Evolutionary conservation across 2,797 vertebrate genomes (phyloP), one percentile per base, ranked within the genome.

Genomic region (Lophius americanus): DNA sequence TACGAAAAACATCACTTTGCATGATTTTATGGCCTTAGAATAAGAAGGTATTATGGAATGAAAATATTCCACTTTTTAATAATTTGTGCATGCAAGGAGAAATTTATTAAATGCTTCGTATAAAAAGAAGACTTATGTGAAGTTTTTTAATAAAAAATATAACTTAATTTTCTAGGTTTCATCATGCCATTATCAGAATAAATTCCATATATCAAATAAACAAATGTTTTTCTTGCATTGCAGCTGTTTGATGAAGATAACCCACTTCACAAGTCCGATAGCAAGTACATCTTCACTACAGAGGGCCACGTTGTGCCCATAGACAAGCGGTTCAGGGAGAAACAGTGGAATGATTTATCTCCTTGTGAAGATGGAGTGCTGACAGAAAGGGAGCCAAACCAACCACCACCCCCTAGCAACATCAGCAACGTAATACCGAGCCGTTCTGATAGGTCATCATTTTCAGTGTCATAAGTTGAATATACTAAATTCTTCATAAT

Each of bases 241-340:
- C 70, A 99, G 98, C 88, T 99, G 44, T 99, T 99, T 70, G 98
- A 99, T 71, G 98, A 99, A 72, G 96, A 99, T 85, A 99, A 99
- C 85, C 98, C 98, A 0, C 93, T 99, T 60, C 98, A 99, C 80
- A 94, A 90, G 72, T 96, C 96, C 7, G 97, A 96, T 51, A 97
- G 95, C 79, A 96, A 95, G 78, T 98, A 96, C 83, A 95, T 99
- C 91, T 99, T 99, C 86, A 99, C 98, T 35, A 99, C 98, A 1
- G 98, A 99, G 92, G 98, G 98, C 7, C 98, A 99, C 6, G 46
- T 99, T 0, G 92, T 99, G 68, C 96, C 98, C 0, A 95, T 97
- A 83, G 96, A 98, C 54, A 89, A 86, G 41, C 95, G 93, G 5
- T 97, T 99, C 68, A 94, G 98, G 70, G 94, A 92, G 83, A 96